These are phyloP conservation scores for Drosophila sordidula DNA, from an alignment of 2,888 invertebrate genomes.

Conservation along the genomic window DNA sequence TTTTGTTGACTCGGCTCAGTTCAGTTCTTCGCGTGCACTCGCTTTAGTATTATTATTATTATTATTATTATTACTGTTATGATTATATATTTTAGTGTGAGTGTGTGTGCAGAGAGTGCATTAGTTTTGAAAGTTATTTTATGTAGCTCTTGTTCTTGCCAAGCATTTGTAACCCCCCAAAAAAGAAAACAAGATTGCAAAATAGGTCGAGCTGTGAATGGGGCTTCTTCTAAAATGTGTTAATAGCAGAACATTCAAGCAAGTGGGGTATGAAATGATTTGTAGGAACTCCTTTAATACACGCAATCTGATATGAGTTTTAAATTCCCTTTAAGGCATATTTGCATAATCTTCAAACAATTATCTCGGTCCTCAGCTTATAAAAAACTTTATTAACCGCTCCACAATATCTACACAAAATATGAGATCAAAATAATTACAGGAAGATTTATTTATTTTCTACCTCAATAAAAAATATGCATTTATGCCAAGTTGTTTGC, in stretches of 20 bases:
- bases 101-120: constrained; percentile 19
- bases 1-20: constrained; percentile 15
- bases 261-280: neutral
- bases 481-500: no score
- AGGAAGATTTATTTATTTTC: no score
- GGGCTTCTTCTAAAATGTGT: constrained; percentile 9
- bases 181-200: constrained; percentile 5
- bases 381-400: no score
- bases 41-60: constrained; percentile 28
- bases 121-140: constrained; percentile 46
- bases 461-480: no score
- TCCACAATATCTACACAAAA: no score
- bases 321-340: no score
- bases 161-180: constrained; percentile 14
- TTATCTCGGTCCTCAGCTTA: no score
- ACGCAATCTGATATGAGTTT: neutral
- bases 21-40: constrained; percentile 41
- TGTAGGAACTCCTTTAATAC: neutral
- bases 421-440: no score
- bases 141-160: constrained; percentile 3
- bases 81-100: constrained; percentile 7
- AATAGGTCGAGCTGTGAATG: constrained; percentile 24
- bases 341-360: no score
- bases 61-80: constrained; percentile 19
- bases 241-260: neutral